Conservation (phyloP, 1,140 invertebrate genomes). For the Muscidifurax raptorellus region DNA sequence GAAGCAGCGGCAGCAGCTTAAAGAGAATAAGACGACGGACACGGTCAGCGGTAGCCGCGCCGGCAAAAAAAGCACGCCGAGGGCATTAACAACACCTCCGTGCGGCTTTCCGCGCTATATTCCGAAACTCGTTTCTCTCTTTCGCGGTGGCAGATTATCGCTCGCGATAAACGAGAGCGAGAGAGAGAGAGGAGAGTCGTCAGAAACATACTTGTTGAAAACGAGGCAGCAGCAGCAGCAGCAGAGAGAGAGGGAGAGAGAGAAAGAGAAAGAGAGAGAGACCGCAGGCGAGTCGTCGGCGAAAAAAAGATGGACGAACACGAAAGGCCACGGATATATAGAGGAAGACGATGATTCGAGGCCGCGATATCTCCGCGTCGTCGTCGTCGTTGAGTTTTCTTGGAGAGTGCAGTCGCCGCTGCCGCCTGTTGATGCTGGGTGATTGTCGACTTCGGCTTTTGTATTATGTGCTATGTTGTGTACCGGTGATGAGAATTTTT, state of each 20-base stretch:
- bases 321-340: neutral
- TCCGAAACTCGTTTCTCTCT: constrained; percentile 44
- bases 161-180: constrained; percentile 35
- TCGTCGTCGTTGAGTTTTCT: neutral
- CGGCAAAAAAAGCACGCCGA: constrained; percentile 6
- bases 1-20: neutral
- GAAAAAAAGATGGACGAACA: constrained; percentile 12
- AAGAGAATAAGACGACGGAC: neutral
- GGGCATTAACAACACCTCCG: constrained; percentile 51
- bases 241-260: neutral
- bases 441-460: too few relatives aligned
- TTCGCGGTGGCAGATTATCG: constrained; percentile 51
- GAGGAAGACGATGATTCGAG: constrained; percentile 26
- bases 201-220: constrained; percentile 51
- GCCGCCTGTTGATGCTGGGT: too few relatives aligned
- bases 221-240: constrained; percentile 31
- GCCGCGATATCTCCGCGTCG: constrained; percentile 40
- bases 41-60: neutral
- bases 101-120: constrained; percentile 44
- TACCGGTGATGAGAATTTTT: too few relatives aligned
- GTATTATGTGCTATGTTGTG: too few relatives aligned
- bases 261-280: neutral
- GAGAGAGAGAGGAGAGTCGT: neutral
- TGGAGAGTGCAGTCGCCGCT: neutral
- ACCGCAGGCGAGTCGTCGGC: neutral